Evolutionary conservation across 2,888 invertebrate genomes (phyloP), one percentile per base, ranked within the genome.

Genomic region (Encarsia formosa): DNA sequence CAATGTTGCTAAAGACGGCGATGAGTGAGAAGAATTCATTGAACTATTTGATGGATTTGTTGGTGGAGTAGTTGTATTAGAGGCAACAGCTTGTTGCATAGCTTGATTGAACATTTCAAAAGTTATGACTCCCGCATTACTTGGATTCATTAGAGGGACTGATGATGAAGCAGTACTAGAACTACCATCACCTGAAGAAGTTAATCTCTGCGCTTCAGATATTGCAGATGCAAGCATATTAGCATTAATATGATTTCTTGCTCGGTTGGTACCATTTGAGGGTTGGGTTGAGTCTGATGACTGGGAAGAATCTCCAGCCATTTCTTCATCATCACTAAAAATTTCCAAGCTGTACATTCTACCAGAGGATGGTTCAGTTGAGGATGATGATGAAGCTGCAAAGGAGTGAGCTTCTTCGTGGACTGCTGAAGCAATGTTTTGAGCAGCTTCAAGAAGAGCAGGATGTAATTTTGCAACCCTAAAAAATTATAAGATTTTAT

Each of bases 51-150:
- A 4, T 22, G 40, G 26, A 40, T 19, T 32, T 31, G 18, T 37
- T 55, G 57, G 47, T 58, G 42, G 15, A 26, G 23, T 5, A 18
- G 31, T 37, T 65, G 58, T 54, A 18, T 20, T 67, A 61, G 58
- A 72, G 50, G 69, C 77, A 54, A 86, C 79, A 3, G 87, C 89
- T 61, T 86, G 85, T 49, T 83, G 80, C 69, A 88, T 82, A 5
- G 90, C 91, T 69, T 84, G 86, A 45, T 82, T 85, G 67, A 91
- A 87, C 81, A 89, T 85, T 68, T 89, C 88, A 1, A 83, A 79
- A 0, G 90, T 87, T 45, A 91, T 88, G 35, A 83, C 64, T 9
- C 71, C 71, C 6, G 70, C 70, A 26, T 64, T 66, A 38, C 61
- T 64, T 3, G 62, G 58, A 47, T 63, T 64, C 4, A 65, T 52